Percentiles rank a stretch among this genome's conserved stretches.
phyloP scores from a whole-genome alignment of 53 echinoderm and acorn worm genomes.

The Pentamera pediparva region DNA sequence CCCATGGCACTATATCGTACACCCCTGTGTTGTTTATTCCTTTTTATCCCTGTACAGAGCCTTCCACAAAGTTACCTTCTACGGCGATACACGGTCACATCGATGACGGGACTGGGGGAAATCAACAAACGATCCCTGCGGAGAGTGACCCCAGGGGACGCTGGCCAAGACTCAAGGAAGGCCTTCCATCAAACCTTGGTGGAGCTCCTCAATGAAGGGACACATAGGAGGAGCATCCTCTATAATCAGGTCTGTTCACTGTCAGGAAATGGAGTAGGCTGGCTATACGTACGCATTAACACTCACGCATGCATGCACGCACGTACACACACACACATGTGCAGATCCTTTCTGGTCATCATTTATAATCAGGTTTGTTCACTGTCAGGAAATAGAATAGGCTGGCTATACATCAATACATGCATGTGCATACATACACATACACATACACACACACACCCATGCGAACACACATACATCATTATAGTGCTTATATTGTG shows the following conservation, averaged over 20 bases:
- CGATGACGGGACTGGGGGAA: background rate
- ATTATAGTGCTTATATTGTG: background rate
- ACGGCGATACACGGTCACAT: too few relatives aligned
- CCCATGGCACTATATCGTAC: too few relatives aligned
- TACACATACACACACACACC: background rate
- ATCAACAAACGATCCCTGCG: background rate
- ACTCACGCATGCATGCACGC: too few relatives aligned
- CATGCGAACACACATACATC: background rate
- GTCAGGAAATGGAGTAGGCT: background rate
- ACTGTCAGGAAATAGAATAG: background rate
- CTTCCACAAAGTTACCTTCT: background rate
- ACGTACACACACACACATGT: background rate
- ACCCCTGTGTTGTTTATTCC: too few relatives aligned
- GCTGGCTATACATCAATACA: background rate
- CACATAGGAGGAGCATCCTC: slow-evolving; percentile 1
- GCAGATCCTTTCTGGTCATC: background rate
- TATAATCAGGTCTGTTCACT: too few relatives aligned
- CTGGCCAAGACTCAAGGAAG: background rate
- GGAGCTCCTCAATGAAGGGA: background rate
- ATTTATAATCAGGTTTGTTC: too few relatives aligned
- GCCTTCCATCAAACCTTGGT: background rate
- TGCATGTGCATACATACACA: background rate
- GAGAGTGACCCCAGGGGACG: slow-evolving; percentile 15
- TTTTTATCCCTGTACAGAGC: too few relatives aligned
- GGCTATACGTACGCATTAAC: too few relatives aligned